Evolutionary conservation across 2,797 vertebrate species (phyloP), one percentile per base, ranked within the genome.

Genomic region (Etheostoma perlongum): DNA sequence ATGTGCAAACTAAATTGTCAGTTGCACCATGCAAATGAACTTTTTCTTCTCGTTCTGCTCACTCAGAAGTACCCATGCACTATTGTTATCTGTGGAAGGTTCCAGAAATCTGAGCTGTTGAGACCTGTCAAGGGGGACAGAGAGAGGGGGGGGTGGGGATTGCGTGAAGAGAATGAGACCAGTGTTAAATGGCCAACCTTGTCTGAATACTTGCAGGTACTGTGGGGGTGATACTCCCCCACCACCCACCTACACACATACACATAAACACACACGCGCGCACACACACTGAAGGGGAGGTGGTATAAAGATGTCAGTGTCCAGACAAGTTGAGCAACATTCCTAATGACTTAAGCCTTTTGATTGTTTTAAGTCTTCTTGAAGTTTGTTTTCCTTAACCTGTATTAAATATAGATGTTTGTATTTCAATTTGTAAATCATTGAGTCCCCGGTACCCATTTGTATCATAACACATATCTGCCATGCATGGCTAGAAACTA

Each of bases 91-190:
- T 47, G 54, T 78, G 84, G 72, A 86, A 90, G 82, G 67, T 85
- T 90, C 25, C 66, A 65, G 86, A 87, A 84, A 89, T 83, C 14
- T 30, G 77, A 89, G 74, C 78, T 44, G 49, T 30, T 47, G 65
- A 74, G 51, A 77, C 78, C 71, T 77, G 63, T 58, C 66, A 15
- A 47, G 61, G 40, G 78, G 78, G 60, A 54, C 11, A 14, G 53
- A 55, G 36, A 6, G 46, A 52, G 13, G 10, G 59, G 49, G 42
- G 55, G 54, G 68, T 3, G 23, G 49, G 73, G 25, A 23, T 4
- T 27, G 27, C 44, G 1, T 36, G 15, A 47, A 62, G 67, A 85
- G 74, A 83, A 80, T 57, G 67, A 86, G 54, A 73, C 55, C 55
- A 64, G 74, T 87, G 76, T 76, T 81, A 15, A 64, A 70, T 0